Evolutionary conservation across 2,113 vertebrate species (phyloP).

Genomic region (Alaudala cheleensis): DNA sequence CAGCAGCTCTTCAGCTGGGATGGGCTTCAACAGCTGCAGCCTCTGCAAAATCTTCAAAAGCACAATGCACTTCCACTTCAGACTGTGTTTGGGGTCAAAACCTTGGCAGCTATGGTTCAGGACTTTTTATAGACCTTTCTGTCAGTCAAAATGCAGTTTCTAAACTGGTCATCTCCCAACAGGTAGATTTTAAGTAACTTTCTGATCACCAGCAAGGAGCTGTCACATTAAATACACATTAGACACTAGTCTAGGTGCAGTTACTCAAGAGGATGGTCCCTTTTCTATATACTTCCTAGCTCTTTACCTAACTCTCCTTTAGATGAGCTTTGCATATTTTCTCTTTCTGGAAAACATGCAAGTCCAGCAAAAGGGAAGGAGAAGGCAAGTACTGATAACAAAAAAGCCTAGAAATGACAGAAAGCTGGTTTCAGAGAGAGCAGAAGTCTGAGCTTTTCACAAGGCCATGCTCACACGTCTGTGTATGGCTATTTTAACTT

Average conservation of each 20-base stretch:
- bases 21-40: accelerated
- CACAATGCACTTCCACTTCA: background rate
- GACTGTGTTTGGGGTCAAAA: background rate
- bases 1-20: background rate
- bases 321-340: background rate
- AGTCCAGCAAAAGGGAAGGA: background rate
- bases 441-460: background rate
- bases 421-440: background rate
- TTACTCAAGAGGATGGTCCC: background rate
- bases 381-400: background rate
- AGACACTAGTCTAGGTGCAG: background rate
- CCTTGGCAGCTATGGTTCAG: background rate
- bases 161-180: background rate
- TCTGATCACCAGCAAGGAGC: background rate
- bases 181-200: background rate
- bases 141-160: background rate
- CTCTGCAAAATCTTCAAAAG: background rate
- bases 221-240: background rate
- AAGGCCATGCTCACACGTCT: background rate
- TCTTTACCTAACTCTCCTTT: background rate
- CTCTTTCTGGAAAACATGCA: background rate
- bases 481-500: background rate
- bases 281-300: background rate
- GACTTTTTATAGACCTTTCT: background rate
- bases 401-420: background rate